Percentiles rank a stretch among this genome's conserved stretches.
phyloP scores from a whole-genome alignment of 2,113 vertebrate species.

The Amphiprion ocellaris region DNA sequence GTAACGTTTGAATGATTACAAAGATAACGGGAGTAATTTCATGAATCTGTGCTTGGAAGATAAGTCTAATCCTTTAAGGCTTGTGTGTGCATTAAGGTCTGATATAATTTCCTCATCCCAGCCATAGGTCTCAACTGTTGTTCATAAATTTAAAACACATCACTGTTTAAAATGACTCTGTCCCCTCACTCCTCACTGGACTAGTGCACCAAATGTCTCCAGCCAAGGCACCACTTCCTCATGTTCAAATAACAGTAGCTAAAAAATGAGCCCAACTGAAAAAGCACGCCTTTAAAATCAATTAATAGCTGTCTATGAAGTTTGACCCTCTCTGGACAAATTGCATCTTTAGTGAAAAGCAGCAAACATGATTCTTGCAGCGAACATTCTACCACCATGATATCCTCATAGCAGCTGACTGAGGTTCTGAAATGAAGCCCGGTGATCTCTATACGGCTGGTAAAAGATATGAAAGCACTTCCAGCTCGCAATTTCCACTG shows the following conservation, averaged over 20 bases:
- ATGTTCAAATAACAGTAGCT: neutral
- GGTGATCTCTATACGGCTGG: neutral
- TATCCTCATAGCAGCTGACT: neutral
- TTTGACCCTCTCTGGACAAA: no score
- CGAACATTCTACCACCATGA: no score
- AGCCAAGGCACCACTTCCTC: neutral
- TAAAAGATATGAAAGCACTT: neutral
- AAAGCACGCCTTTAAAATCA: no score
- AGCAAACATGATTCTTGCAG: no score
- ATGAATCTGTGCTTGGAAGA: neutral
- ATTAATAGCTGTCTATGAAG: no score
- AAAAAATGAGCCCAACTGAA: no score
- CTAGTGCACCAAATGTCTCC: neutral
- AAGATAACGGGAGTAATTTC: neutral
- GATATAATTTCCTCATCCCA: neutral
- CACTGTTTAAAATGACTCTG: neutral
- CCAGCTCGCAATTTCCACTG: neutral
- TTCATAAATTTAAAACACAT: neutral
- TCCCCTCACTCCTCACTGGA: neutral
- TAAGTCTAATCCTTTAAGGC: neutral
- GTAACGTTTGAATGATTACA: neutral
- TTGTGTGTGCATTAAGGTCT: neutral
- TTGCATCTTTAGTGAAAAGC: no score
- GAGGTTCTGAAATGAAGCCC: neutral
- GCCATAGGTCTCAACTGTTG: neutral